Evolutionary conservation across 2,797 vertebrate species (phyloP), one percentile per base, ranked within the genome.

Genomic region (Hippopotamyrus pictus): DNA sequence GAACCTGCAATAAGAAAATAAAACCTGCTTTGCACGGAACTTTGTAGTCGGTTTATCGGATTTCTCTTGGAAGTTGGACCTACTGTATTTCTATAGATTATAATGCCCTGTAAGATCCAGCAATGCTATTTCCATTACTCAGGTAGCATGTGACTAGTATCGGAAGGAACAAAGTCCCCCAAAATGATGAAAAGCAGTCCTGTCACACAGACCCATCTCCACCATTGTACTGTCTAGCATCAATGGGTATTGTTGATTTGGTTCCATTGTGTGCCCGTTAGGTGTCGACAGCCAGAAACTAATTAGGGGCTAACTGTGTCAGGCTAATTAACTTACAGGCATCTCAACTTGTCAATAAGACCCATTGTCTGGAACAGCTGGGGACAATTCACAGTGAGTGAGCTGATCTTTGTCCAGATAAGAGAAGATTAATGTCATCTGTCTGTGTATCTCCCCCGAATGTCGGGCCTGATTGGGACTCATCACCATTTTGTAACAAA

Each of bases 221-320:
- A 50, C 9, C 29, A 37, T 73, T 54, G 25, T 88, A 88, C 17
- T 19, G 50, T 25, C 51, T 57, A 50, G 22, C 51, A 86, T 33
- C 17, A 86, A 14, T n/a, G 57, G 1, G 54, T 89, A 89, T 88
- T 91, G 79, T 19, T 53, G 33, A 86, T 88, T 65, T 73, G 25
- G 76, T 29, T 54, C 89, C 17, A 88, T 88, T 90, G 91, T 93
- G 89, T 90, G 69, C 17, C 83, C 59, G 86, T 41, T 86, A 89
- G 48, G 90, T 88, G 88, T 37, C 69, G 88, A 90, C 57, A 88
- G 65, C 82, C 90, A 91, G 91, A 91, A 90, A 90, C 89, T 86
- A 90, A 90, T 62, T 87, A 91, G 89, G 89, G 90, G 79, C 53
- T 90, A 92, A 93, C 91, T 3, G 44, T 62, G 89, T 91, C 90